Evolutionary conservation across 2,113 vertebrate genomes (phyloP).

Genomic region (Micromys minutus): DNA sequence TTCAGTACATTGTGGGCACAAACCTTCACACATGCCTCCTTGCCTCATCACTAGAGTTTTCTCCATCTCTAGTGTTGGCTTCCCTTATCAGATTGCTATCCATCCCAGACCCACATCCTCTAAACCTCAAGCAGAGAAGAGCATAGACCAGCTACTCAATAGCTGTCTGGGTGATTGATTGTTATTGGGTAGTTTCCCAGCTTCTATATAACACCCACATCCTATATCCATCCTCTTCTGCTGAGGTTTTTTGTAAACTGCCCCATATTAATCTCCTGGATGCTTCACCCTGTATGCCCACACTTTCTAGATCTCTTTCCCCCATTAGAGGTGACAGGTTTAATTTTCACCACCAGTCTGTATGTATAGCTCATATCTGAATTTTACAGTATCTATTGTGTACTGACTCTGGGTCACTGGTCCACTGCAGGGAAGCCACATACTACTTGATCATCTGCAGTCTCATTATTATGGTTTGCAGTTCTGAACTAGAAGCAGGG

Average conservation of each 20-base stretch:
- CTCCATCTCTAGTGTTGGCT: fast-evolving
- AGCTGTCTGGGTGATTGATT: not conserved
- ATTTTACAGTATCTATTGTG: not conserved
- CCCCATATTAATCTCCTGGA: not conserved
- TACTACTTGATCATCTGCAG: not conserved
- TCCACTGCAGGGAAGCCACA: not conserved
- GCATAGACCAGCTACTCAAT: not conserved
- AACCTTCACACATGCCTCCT: not conserved
- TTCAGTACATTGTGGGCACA: not conserved
- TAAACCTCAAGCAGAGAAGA: not conserved
- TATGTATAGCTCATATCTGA: not conserved
- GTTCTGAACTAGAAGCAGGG: not conserved
- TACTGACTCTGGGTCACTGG: not conserved
- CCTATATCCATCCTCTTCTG: not conserved
- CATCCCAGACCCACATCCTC: not conserved
- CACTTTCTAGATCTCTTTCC: not conserved
- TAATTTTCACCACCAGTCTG: no score
- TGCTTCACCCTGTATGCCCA: not conserved
- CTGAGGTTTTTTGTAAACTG: fast-evolving
- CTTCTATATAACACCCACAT: not conserved
- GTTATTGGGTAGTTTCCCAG: not conserved
- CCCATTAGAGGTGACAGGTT: not conserved
- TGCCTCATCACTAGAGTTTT: not conserved
- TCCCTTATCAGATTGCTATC: not conserved
- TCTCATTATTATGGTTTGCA: not conserved